Conservation (phyloP, 2,888 invertebrate genomes). For the Achlya flavicornis region DNA sequence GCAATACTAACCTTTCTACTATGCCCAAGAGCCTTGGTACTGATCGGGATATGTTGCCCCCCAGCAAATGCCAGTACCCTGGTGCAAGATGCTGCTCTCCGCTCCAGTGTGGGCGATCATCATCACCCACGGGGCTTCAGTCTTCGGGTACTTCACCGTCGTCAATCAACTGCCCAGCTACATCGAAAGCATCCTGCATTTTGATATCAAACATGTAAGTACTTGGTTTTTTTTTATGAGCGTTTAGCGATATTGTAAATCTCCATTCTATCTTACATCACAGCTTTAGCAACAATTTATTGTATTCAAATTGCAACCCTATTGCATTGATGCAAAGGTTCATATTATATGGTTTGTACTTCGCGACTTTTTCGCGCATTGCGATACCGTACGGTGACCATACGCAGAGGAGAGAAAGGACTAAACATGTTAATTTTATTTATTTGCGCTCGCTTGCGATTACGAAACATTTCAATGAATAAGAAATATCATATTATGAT, state of each 20-base stretch:
- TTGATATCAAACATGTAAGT: slow-evolving; percentile 89
- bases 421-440: slow-evolving; percentile 27
- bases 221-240: neutral
- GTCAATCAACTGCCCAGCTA: slow-evolving; percentile 94
- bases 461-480: neutral
- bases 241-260: neutral
- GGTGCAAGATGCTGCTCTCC: slow-evolving; percentile 87
- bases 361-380: slow-evolving; percentile 19
- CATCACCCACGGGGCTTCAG: slow-evolving; percentile 91
- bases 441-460: neutral
- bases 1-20: too few species aligned
- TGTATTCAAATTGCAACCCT: neutral
- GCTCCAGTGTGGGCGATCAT: slow-evolving; percentile 94
- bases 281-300: neutral
- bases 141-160: slow-evolving; percentile 94
- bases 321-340: neutral
- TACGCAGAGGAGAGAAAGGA: slow-evolving; percentile 39
- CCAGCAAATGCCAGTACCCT: slow-evolving; percentile 86
- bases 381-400: slow-evolving; percentile 51
- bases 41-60: neutral
- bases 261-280: neutral
- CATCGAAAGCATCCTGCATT: slow-evolving; percentile 91
- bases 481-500: too few species aligned
- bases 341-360: slow-evolving; percentile 16
- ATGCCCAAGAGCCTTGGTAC: neutral